Base-by-base conservation (phyloP, 2,797 vertebrate species). In the Acanthurus leucopareius region DNA sequence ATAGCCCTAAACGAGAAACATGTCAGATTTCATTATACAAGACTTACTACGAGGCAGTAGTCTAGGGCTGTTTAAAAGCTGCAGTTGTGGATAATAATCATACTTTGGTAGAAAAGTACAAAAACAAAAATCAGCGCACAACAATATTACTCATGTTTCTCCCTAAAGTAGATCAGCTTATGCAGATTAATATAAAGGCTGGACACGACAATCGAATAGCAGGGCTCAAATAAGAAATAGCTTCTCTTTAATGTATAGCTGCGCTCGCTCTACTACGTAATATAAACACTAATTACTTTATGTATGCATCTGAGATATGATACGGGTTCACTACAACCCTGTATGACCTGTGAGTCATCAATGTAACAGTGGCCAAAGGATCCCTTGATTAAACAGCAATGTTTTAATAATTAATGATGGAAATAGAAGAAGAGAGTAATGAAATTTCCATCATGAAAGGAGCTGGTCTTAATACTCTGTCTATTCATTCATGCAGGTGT, bases 381-480 rank as follows among this genome's bases (percentile, higher is more conserved):
- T 84, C 68, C 58, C 84, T 90, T 89, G 86, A 92, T 93, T 91
- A 92, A 92, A 85, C 86, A 84, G 87, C 89, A 90, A 92, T 91
- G 92, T 95, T 94, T 96, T 94, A 97, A 98, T 97, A 96, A 98
- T 97, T 97, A 75, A 97, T 97, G 93, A 86, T 96, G 96, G 96
- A 98, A 98, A 96, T 96, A 92, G 88, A 95, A 93, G 95, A 95
- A 94, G 51, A 42, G 82, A 83, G 86, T 92, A 97, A 97, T 97
- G 96, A 97, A 97, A 97, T 98, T 97, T 97, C 96, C 96, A 96
- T 95, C 89, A 93, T 95, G 95, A 97, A 96, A 96, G 90, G 90
- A 96, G 94, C 94, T 93, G 66, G 69, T 84, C 80, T 89, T 84
- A 86, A 86, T 92, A 81, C 83, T 81, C 17, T 67, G 83, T 84